Base-by-base conservation (phyloP, 1,140 invertebrate genomes). In the Drosophila parabipectinata region DNA sequence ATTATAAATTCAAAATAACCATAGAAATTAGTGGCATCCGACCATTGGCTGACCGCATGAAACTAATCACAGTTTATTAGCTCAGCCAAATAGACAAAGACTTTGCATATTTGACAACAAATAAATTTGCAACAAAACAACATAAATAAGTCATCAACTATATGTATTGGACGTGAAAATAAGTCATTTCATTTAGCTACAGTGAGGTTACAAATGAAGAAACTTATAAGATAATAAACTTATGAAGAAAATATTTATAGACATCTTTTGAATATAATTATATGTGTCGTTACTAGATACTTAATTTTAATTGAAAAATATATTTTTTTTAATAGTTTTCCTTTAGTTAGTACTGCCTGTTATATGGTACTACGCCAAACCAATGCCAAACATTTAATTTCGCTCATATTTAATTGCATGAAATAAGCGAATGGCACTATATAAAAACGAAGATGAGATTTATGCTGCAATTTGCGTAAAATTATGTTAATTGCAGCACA, bases 401-500 rank as follows among this genome's bases (percentile, higher is more conserved):
- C 51, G 73, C 59, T 56, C 63, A 74, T 30, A 85, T 84, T 87
- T 87, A 88, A 82, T 87, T 82, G 75, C 73, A 53, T 53, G 58
- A 77, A 82, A 67, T 77, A 61, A 64, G 54, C 82, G 82, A 75
- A 79, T 72, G 71, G 71, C 78, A 87, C 83, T 77, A 81, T 81
- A 85, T 75, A 88, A 78, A 88, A 88, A 76, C 74, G 60, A 62
- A 67, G 66, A 87, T 77, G 71, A 88, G 79, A 87, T 88, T 87
- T 87, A 88, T 82, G 79, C 83, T 61, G 79, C 83, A 87, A 88
- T 87, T 87, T 79, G 72, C 50, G 56, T 55, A 75, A 88, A 88
- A 88, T 88, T 88, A 88, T 88, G 83, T 83, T 88, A 88, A 88
- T 88, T 83, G 79, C 80, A n/a, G n/a, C 41, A 44, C 14, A 14